Percentiles rank a stretch among this genome's conserved stretches.
Evolutionary conservation across 2,797 vertebrate genomes (phyloP).

Genomic region (Bradypodion ventrale): DNA sequence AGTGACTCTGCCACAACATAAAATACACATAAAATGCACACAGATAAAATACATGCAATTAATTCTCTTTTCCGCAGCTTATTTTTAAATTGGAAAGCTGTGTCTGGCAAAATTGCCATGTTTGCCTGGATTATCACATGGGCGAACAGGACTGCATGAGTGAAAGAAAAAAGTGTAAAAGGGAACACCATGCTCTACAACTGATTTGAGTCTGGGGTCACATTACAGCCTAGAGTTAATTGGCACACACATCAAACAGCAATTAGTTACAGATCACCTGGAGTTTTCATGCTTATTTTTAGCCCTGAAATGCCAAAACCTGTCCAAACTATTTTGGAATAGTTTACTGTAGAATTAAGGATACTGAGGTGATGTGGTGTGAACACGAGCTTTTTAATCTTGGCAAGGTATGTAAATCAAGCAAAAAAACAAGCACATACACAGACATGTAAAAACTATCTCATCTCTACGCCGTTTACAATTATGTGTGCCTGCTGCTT

Average conservation of each 20-base stretch:
- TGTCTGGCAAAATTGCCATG: not conserved
- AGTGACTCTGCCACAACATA: not conserved
- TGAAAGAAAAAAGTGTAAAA: not conserved
- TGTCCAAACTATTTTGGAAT: constrained; percentile 12
- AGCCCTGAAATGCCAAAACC: constrained; percentile 17
- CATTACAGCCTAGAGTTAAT: constrained; percentile 11
- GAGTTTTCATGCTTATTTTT: constrained; percentile 20
- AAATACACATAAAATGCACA: no score
- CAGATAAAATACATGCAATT: not conserved
- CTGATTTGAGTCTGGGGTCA: not conserved
- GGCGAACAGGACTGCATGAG: not conserved
- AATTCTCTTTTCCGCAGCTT: not conserved
- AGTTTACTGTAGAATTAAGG: constrained; percentile 5
- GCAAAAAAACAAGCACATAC: not conserved
- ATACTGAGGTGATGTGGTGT: not conserved
- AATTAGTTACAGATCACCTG: constrained; percentile 28
- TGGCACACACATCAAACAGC: constrained; percentile 10
- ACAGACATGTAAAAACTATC: not conserved
- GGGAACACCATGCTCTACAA: not conserved
- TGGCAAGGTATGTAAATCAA: not conserved
- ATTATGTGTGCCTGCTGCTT: not conserved
- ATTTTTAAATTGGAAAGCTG: not conserved
- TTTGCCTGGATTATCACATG: not conserved
- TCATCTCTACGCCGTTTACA: not conserved
- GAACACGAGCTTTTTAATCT: constrained; percentile 1